Base-by-base conservation (phyloP, 2,113 vertebrate species). In the Pongo pygmaeus region DNA sequence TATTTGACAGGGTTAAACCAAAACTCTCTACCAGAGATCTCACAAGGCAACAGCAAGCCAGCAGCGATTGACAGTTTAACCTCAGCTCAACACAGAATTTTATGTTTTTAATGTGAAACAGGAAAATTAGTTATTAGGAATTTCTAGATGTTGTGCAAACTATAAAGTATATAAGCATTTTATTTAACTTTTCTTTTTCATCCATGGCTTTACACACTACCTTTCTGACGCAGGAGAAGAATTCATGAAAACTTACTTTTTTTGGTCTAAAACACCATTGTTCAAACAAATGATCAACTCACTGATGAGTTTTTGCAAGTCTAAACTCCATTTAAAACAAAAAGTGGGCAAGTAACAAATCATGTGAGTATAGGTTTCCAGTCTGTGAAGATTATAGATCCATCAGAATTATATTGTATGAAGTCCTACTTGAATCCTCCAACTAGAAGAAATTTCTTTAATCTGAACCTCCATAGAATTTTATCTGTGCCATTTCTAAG, bases 121-220 rank as follows among this genome's bases (percentile, higher is more conserved):
- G 38, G 35, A 90, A 94, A 88, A 61, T 77, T 10, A 5, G 30
- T 61, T 16, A 61, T 78, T 77, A 80, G 6, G 17, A 94, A 91
- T 89, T 89, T 95, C 11, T 22, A 11, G 17, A 30, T 90, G 3
- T 13, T 38, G 6, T 43, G 52, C 30, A 84, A 81, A 32, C 46
- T 80, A 57, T 81, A 59, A 87, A 93, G 17, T 16, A 77, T 23
- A 4, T 79, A 38, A 38, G n/a, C 30, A 83, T 84, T 80, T 74
- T 85, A 70, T 84, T 85, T 96, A 75, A 61, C 30, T 93, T 93
- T 46, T 38, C 13, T 80, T 93, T 69, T 88, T n/a, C 72, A 87
- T 84, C 5, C 69, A 67, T 64, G 46, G 27, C 52, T 43, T 89
- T 93, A 80, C 23, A 55, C 11, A 67, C 12, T 84, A 52, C 8